phyloP scores from a whole-genome alignment of 35 echinoderm and acorn worm genomes.

The Heliocidaris erythrogramma region DNA sequence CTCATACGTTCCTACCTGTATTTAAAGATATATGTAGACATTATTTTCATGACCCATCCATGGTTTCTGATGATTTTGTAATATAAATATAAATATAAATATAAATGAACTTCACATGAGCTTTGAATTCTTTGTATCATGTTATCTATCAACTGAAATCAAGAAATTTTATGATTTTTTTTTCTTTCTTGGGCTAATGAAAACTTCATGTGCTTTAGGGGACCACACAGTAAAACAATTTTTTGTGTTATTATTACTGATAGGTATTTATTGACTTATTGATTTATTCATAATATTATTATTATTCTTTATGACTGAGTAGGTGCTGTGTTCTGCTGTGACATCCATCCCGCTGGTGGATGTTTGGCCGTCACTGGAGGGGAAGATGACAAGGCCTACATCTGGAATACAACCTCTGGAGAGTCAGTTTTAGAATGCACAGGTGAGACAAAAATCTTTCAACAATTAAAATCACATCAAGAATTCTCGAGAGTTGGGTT shows the following conservation, averaged over 20 bases:
- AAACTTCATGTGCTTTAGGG: too few relatives aligned
- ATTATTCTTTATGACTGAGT: background rate
- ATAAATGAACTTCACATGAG: too few relatives aligned
- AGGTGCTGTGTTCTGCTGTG: constrained; percentile 95
- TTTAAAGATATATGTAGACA: background rate
- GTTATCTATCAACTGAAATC: too few relatives aligned
- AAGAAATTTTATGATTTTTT: too few relatives aligned
- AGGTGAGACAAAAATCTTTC: constrained; percentile 50
- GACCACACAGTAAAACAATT: too few relatives aligned
- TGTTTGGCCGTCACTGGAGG: constrained; percentile 83
- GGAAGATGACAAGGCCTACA: constrained; percentile 91
- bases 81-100: too few relatives aligned
- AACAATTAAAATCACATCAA: background rate
- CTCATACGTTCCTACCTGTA: too few relatives aligned
- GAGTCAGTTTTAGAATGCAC: constrained; percentile 75
- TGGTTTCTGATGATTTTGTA: too few relatives aligned
- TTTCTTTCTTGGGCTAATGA: too few relatives aligned
- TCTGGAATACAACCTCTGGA: constrained; percentile 82
- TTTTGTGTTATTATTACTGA: too few relatives aligned
- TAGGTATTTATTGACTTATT: too few relatives aligned
- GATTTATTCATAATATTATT: background rate
- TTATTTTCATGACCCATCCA: background rate
- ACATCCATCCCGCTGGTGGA: constrained; percentile 67
- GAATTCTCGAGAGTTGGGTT: background rate
- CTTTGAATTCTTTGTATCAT: too few relatives aligned